phyloP scores from a whole-genome alignment of 2,888 invertebrate species.

The Heliconius erato region DNA sequence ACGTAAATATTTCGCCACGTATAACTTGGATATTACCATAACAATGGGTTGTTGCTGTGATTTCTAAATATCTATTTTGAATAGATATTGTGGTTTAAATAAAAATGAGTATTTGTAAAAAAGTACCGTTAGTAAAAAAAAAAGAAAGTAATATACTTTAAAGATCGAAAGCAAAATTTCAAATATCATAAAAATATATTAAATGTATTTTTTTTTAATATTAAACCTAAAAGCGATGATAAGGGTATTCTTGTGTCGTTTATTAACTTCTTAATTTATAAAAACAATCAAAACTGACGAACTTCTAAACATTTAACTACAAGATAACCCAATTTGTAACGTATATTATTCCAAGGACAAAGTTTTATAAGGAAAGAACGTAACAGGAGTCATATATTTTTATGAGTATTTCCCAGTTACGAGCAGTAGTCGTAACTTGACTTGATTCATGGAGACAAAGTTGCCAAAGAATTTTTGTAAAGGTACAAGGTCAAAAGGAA shows the following conservation, averaged over 20 bases:
- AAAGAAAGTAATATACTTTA: not conserved
- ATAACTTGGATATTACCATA: constrained; percentile 37
- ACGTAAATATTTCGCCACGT: constrained; percentile 37
- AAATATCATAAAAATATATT: not conserved
- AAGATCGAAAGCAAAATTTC: not conserved
- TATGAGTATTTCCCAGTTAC: constrained; percentile 42
- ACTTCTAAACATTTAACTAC: not conserved
- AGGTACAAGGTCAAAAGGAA: constrained; percentile 42
- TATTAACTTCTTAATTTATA: not conserved
- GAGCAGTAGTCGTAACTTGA: constrained; percentile 39
- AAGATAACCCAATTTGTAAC: constrained; percentile 11
- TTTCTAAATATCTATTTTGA: constrained; percentile 17
- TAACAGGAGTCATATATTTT: constrained; percentile 42
- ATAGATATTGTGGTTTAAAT: not conserved
- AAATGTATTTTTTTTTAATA: too few species aligned
- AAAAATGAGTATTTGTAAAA: not conserved
- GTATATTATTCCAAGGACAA: constrained; percentile 34
- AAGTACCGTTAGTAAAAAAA: not conserved
- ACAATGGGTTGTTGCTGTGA: constrained; percentile 27
- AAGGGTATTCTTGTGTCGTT: not conserved
- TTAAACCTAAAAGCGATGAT: not conserved
- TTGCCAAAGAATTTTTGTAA: constrained; percentile 40
- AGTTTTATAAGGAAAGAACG: constrained; percentile 35
- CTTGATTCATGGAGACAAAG: constrained; percentile 40
- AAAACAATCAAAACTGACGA: not conserved